Evolutionary conservation across 2,113 vertebrate species (phyloP), one percentile per base, ranked within the genome.

Genomic region (Oryzias celebensis): DNA sequence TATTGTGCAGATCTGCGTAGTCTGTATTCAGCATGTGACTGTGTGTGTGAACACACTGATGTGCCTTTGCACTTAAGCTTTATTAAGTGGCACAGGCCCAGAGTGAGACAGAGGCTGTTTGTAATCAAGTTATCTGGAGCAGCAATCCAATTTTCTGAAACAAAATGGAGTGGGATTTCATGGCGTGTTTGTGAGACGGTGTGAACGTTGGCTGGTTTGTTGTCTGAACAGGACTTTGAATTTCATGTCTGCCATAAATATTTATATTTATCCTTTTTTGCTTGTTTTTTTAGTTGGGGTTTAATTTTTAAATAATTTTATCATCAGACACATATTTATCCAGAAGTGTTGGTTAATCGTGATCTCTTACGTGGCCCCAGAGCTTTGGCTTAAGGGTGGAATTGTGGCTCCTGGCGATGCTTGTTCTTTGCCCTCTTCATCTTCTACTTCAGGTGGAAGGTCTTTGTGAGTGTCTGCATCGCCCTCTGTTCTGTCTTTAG

Each of bases 71-170:
- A 75, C 74, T 89, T 61, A 78, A 79, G 81, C 74, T 83, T 81
- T 80, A 89, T 88, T 86, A 88, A 85, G 83, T 74, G 76, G 78
- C 68, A 14, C 62, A 14, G 12, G 28, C 62, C 73, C 63, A 48
- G 58, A 71, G 71, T 73, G 70, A 77, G 74, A 73, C 62, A 41
- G 49, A 81, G 65, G 77, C 55, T 67, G 68, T 73, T 52, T 45
- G 65, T 87, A 90, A 91, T 88, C 80, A 73, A 65, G 67, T 89
- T 87, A 87, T 68, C 52, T 64, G 8, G 28, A 71, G 62, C 18
- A 51, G 80, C 60, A 81, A 90, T 91, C 73, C 70, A 87, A 87
- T 91, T 89, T 86, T 70, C 74, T 42, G 3, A 62, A 20, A 55
- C 46, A 81, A 47, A 83, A 81, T 83, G 52, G 71, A 78, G 66